Evolutionary conservation across 2,113 vertebrate genomes (phyloP), one percentile per base, ranked within the genome.

Genomic region (Strix aluco): DNA sequence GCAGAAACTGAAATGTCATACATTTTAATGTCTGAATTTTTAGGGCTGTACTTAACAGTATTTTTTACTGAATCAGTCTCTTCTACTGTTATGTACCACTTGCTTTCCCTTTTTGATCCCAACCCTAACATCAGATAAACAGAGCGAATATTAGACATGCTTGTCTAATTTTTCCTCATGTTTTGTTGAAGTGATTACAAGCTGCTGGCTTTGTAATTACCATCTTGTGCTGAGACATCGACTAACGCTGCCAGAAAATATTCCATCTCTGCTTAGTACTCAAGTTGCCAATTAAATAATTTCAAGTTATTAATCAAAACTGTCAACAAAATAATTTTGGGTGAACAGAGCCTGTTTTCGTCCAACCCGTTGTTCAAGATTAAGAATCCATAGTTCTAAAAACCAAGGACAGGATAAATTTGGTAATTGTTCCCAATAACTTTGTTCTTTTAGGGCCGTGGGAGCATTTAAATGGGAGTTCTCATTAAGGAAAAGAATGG

Each of bases 401-500:
- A 74, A 38, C 11, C 46, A 54, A 70, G 34, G 62, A 65, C 40
- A 11, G 81, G 49, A n/a, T 46, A 7, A 10, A 8, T 81, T 52
- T 36, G 55, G 23, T 36, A 42, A 61, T 49, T 74, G 61, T 47
- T 82, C 51, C 62, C 70, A 66, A 61, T 19, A 47, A 17, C 19
- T 78, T 49, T 44, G 27, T 62, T 88, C 29, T 30, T 82, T 38
- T n/a, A 59, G 61, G 32, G 27, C 69, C 88, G 26, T 36, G 80
- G 22, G 66, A 92, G 59, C 14, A 42, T 78, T 36, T 67, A 26
- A 82, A 51, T 59, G 55, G 86, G 86, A 93, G 93, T 65, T 94
- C 66, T 96, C 40, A 42, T 84, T 67, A 82, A 81, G 73, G 67
- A 80, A 54, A 96, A 93, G 61, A 92, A 90, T 86, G 69, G 4